Base-by-base conservation (phyloP, 2,113 vertebrate genomes). In the Nipponia nippon region DNA sequence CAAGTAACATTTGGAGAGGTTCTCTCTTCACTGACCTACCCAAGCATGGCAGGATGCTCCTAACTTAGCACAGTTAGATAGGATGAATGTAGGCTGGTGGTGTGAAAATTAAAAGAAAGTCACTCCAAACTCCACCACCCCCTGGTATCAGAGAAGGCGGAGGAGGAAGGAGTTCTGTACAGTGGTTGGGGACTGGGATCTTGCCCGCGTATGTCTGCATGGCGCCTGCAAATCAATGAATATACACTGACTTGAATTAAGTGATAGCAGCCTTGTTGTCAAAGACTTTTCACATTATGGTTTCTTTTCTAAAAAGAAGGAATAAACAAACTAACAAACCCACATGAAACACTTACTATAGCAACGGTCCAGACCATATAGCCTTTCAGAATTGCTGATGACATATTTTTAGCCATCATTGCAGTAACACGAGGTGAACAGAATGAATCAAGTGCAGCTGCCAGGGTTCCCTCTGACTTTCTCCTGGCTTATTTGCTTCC, bases 121-220 rank as follows among this genome's bases (percentile, higher is more conserved):
- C 32, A 78, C 7, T 4, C 50, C 29, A 73, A 93, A 58, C 36
- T 63, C 38, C 21, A 88, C 5, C 27, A 42, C 19, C 30, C 63
- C 25, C 30, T 9, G 2, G 11, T 36, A 52, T 27, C 49, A 80
- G 21, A 59, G 36, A 58, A 94, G 13, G 22, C 0, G 0, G 10
- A 22, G 27, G 34, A 83, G 18, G 40, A 20, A 44, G 8, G 4
- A 17, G 13, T 26, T 32, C 14, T 29, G 13, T 34, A 15, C 20
- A 52, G 14, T 25, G 12, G 11, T 0, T 87, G 38, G 34, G 46
- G 16, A 42, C 44, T 44, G 21, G 29, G 18, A 81, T 42, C 20
- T 77, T 71, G 29, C 30, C 34, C 1, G 0, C 2, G 1, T 40
- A 32, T 0, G 1, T 18, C 58, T 1, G 1, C 21, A 9, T 10